Evolutionary conservation across 2,888 invertebrate species (phyloP), one percentile per base, ranked within the genome.

Genomic region (Parnassius orleans): DNA sequence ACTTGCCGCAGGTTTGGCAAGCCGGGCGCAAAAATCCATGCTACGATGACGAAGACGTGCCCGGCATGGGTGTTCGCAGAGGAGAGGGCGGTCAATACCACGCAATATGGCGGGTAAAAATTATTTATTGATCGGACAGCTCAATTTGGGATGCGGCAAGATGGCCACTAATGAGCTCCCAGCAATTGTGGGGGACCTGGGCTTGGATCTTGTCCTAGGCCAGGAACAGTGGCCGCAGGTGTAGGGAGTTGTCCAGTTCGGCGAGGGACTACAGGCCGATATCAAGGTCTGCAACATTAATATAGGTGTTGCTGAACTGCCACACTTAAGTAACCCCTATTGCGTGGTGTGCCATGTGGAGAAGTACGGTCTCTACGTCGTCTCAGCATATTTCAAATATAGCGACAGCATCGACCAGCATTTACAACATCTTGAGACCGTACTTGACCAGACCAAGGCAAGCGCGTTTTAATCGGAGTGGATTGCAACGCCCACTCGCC

Each of bases 381-480:
- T 69, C 3, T 71, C 70, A 3, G 69, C 64, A 7, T 73, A 71
- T 52, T 74, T 64, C 33, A 65, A 71, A 54, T 71, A 71, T 55
- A 56, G 60, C 43, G 53, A 0, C 0, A 1, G 1, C 9, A 47
- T 47, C n/a, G n/a, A 47, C 46, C 10, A 11, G 1, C 46, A 47
- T 12, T 12, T 47, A 5, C 11, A 47, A 10, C 46, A 47, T n/a
- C 12, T 47, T 1, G 46, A 12, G 46, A 5, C 5, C 11, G 46
- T 47, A 5, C 54, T 74, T 0, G 1, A 33, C 46, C 11, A n/a
- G 11, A 1, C 3, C 3, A 12, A 0, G 71, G 71, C 0, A 41
- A 10, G 0, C 42, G 10, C 0, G 60, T 73, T 0, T 9, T 76
- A 0, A 54, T 75, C 0, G 64, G 63, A 24, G 11, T 57, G 10